Evolutionary conservation across 64 coral and sea anemone genomes (phyloP), one percentile per base, ranked within the genome.

Genomic region (Astreopora myriophthalma): DNA sequence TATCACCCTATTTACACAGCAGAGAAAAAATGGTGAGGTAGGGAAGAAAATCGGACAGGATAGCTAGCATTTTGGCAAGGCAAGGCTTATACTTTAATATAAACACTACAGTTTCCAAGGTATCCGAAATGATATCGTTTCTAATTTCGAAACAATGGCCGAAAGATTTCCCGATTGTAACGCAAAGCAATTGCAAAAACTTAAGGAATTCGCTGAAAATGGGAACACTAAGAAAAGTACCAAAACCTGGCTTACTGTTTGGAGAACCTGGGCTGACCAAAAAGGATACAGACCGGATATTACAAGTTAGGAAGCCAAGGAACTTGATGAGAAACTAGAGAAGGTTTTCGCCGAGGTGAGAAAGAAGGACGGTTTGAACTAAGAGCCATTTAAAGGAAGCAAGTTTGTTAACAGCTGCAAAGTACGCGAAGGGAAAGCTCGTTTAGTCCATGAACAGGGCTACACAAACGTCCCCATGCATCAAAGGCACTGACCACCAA

Each of bases 161-260:
- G 48, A 52, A 10, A 52, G 48, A 52, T 4, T 52, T 52, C 14
- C 1, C 14, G 48, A 8, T 52, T 52, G 48, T 13, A 12, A 52
- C 11, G 11, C 48, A 1, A 52, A 52, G 14, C 6, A 52, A 13
- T 1, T 52, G 48, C 48, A 52, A 52, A 5, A 52, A 12, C 32
- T 80, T 11, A 80, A 80, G 76, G 42, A n/a, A 80, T n/a, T 51
- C 20, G 4, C 38, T 1, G 42, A 80, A 80, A 80, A 80, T 61
- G 32, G n/a, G 31, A 80, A 80, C 44, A 55, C 24, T 6, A 80
- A 80, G 76, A 80, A 27, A 48, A 57, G 76, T 28, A 80, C 1
- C 9, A 30, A 49, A 28, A 80, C 76, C 76, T 80, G 76, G n/a
- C 11, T 57, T 28, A 80, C n/a, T 51, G 44, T 80, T 61, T 80